Conservation (phyloP, 2,113 vertebrate genomes). For the Gnathonemus echidnorhynchus region DNA sequence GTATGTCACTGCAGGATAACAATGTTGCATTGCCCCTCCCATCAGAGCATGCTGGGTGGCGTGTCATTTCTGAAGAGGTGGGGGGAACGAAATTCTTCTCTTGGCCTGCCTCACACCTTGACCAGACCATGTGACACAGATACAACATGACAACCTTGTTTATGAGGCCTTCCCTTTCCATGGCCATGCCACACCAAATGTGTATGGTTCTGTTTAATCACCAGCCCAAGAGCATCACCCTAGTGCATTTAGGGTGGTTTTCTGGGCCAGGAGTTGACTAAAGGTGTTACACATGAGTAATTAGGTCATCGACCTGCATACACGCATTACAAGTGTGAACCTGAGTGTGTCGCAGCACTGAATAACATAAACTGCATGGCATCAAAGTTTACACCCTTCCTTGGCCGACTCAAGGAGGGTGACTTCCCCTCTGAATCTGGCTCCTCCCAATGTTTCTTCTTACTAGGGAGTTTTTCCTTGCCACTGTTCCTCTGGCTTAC, state of each 20-base stretch:
- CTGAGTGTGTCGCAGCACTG: not conserved
- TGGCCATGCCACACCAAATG: not conserved
- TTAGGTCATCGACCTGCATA: not conserved
- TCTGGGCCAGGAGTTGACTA: not conserved
- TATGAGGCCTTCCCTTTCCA: not conserved
- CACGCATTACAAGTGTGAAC: not conserved
- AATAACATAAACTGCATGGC: not conserved
- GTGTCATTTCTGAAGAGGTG: not conserved
- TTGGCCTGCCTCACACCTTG: not conserved
- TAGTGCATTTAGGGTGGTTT: not conserved
- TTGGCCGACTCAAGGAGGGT: not conserved
- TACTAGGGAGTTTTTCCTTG: not conserved
- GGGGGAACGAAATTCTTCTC: not conserved
- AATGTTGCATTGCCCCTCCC: slow-evolving; percentile 49
- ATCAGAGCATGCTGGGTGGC: slow-evolving; percentile 45
- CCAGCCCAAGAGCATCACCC: not conserved
- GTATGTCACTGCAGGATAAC: slow-evolving; percentile 57
- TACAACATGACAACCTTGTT: not conserved
- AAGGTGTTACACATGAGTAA: not conserved
- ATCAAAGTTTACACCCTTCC: not conserved
- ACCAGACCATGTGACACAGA: not conserved
- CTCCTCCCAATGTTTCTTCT: not conserved
- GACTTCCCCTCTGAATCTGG: not conserved
- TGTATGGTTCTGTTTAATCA: not conserved
- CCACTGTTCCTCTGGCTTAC: not conserved